A percentile compares a stretch with the other conserved stretches of the same genome.
Conservation (phyloP, 2,888 invertebrate species). For the Apamea anceps region DNA sequence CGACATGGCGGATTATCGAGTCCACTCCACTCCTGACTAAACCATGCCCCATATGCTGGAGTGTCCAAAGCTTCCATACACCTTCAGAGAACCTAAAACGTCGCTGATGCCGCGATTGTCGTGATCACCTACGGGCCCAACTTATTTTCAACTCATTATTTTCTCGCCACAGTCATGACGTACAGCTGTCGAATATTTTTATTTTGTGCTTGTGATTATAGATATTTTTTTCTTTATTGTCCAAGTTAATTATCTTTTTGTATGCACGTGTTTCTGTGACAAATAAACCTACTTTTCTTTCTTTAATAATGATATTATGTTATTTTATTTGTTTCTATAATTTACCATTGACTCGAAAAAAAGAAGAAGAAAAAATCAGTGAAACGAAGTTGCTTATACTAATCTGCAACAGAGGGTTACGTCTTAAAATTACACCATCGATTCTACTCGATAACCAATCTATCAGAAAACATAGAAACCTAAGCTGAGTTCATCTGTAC, state of each 20-base stretch:
- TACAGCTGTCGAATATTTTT: no score
- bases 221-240: no score
- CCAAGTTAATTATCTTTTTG: no score
- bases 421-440: background rate
- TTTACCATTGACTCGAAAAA: background rate
- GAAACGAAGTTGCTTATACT: background rate
- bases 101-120: background rate
- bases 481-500: conserved; percentile 17
- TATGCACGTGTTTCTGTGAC: no score
- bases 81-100: background rate
- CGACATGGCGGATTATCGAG: background rate
- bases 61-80: background rate
- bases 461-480: background rate
- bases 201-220: no score
- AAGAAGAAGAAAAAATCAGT: background rate
- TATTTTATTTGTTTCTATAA: no score
- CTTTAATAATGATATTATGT: no score
- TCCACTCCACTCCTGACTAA: background rate
- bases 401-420: background rate
- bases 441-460: background rate
- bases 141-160: background rate
- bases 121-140: background rate
- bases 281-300: no score
- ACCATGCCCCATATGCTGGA: background rate
- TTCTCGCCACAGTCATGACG: no score